Evolutionary conservation across 2,113 vertebrate genomes (phyloP).

Genomic region (Craseonycteris thonglongyai): DNA sequence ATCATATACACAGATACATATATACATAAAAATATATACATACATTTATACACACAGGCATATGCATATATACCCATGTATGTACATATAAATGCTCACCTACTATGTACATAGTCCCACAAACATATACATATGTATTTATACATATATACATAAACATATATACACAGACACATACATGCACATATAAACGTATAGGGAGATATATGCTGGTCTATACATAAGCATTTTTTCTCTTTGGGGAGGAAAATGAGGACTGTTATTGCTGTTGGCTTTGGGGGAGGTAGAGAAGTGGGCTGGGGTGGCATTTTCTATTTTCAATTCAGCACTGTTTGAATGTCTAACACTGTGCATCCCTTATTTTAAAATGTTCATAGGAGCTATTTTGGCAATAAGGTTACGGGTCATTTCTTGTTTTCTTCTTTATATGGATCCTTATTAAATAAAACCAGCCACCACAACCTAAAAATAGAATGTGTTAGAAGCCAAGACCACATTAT

Average conservation of each 20-base stretch:
- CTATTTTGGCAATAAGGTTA: not conserved
- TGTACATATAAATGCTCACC: not conserved
- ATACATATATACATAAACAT: fast-evolving
- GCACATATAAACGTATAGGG: not conserved
- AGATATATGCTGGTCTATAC: not conserved
- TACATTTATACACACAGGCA: not conserved
- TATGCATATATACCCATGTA: not conserved
- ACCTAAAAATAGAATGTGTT: not conserved
- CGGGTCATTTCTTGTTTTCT: not conserved
- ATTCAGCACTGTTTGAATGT: not conserved
- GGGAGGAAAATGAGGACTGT: not conserved
- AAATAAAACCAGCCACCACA: constrained; percentile 17
- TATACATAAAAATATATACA: not conserved
- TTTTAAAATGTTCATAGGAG: not conserved
- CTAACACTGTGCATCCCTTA: not conserved
- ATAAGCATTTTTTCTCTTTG: not conserved
- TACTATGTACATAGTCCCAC: not conserved
- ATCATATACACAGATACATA: not conserved
- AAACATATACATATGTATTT: not conserved
- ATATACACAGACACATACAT: not conserved
- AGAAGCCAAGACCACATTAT: not conserved
- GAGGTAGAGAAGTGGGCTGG: not conserved
- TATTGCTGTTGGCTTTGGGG: not conserved
- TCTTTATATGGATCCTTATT: constrained; percentile 12
- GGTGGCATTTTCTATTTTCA: not conserved